These are phyloP conservation scores for Philopedon plagiatum DNA, from an alignment of 2,888 invertebrate species.

Conservation along the genomic window DNA sequence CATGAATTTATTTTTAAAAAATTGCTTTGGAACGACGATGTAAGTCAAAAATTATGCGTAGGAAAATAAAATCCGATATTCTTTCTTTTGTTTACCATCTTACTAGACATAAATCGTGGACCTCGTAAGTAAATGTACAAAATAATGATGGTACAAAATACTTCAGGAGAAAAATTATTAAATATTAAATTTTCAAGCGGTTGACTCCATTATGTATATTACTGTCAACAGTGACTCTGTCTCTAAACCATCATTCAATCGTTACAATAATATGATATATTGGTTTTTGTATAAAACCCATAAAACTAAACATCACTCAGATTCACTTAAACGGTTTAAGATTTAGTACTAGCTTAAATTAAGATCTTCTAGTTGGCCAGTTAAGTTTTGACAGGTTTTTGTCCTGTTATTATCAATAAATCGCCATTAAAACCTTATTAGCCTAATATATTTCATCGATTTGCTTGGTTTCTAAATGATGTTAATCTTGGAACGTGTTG, in stretches of 20 bases:
- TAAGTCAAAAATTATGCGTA: not conserved
- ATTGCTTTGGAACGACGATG: too few relatives aligned
- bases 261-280: slow-evolving; percentile 47
- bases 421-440: too few relatives aligned
- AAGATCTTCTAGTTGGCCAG: too few relatives aligned
- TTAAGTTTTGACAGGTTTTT: too few relatives aligned
- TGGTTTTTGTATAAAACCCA: slow-evolving; percentile 39
- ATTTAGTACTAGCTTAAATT: too few relatives aligned
- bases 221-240: slow-evolving; percentile 68
- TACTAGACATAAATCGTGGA: slow-evolving; percentile 36
- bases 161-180: slow-evolving; percentile 62
- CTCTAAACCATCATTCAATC: slow-evolving; percentile 61
- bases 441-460: too few relatives aligned
- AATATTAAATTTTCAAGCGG: slow-evolving; percentile 56
- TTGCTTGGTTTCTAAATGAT: too few relatives aligned
- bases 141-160: slow-evolving; percentile 67
- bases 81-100: slow-evolving; percentile 23
- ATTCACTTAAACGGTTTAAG: too few relatives aligned
- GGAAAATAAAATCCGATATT: not conserved
- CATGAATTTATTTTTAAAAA: too few relatives aligned
- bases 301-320: slow-evolving; percentile 32
- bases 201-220: slow-evolving; percentile 63
- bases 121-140: slow-evolving; percentile 61
- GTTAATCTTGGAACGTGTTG: too few relatives aligned
- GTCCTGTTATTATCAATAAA: too few relatives aligned